phyloP scores from a whole-genome alignment of 30 jellyfish, hydroid and myxozoan genomes.

The Pelagia noctiluca region DNA sequence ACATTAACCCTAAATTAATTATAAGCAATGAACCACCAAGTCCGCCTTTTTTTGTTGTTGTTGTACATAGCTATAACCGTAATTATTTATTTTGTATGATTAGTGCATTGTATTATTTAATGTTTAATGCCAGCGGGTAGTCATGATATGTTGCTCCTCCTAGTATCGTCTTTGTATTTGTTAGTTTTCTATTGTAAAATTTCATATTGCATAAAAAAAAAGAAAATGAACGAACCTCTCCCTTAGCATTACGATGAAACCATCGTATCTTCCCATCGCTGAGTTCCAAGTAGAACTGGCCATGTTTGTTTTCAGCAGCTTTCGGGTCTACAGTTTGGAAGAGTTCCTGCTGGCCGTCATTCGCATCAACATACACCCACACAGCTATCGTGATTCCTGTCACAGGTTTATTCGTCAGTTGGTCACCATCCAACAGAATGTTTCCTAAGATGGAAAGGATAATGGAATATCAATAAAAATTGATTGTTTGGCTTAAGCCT shows the following conservation, averaged over 20 bases:
- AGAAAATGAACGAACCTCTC: slow-evolving; percentile 65
- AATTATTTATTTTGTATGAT: too few relatives aligned
- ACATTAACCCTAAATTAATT: neutral
- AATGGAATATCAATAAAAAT: too few relatives aligned
- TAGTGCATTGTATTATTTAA: too few relatives aligned
- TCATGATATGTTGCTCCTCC: too few relatives aligned
- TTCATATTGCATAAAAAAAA: too few relatives aligned
- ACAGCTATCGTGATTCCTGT: slow-evolving; percentile 81
- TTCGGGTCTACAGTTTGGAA: slow-evolving; percentile 91
- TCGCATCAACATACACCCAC: slow-evolving; percentile 87
- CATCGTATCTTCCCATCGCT: slow-evolving; percentile 90
- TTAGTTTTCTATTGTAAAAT: too few relatives aligned
- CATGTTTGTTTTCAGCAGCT: slow-evolving; percentile 86
- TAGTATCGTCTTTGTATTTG: too few relatives aligned
- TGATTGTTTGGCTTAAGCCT: too few relatives aligned
- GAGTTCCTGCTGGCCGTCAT: slow-evolving; percentile 91
- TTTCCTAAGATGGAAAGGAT: slow-evolving; percentile 58
- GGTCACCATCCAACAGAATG: slow-evolving; percentile 77
- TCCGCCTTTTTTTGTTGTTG: too few relatives aligned
- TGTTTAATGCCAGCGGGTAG: too few relatives aligned
- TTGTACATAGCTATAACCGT: too few relatives aligned
- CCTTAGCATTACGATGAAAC: slow-evolving; percentile 90
- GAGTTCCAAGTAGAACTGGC: slow-evolving; percentile 87
- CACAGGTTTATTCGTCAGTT: slow-evolving; percentile 74
- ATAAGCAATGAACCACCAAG: too few relatives aligned